Evolutionary conservation across 2,113 vertebrate genomes (phyloP), one percentile per base, ranked within the genome.

Genomic region (Coptodon bakossiorum): DNA sequence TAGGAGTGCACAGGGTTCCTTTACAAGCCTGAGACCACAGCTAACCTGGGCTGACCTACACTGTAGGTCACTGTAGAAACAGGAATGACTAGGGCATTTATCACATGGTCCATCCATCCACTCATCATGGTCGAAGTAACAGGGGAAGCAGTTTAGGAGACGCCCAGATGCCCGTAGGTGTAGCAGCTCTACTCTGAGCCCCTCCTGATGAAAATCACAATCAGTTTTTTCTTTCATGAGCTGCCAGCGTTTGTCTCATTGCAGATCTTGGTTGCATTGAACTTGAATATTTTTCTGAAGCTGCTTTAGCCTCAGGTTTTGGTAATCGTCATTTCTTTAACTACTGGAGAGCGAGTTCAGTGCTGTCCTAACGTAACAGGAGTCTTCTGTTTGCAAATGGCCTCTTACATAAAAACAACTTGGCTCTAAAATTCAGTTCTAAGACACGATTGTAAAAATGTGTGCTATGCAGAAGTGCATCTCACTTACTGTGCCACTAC

Each of bases 31-130:
- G 31, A 71, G 66, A 24, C 36, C 36, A 0, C 36, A 71, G 63
- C 36, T 68, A 5, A 3, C 19, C 63, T 1, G 0, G 14, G 34
- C 36, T 38, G 34, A 68, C 0, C 19, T 2, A 40, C 19, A 22
- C 12, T 29, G 56, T 16, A 16, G 38, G n/a, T 9, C 22, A 22
- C 22, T 22, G 22, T 22, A 22, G 22, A 68, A 22, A 40, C 6
- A 7, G 34, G 63, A 68, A 19, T 24, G n/a, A 22, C 11, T 68
- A 2, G 3, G 63, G 11, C 19, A 14, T 40, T 24, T 24, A 43
- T 71, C 66, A 43, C 66, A 16, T 24, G n/a, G 12, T 71, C 66
- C 66, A 43, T 9, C 38, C 38, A 71, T 71, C 66, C 66, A 24
- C 36, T 71, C 36, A 6, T 71, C n/a, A 27, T 43, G 66, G 38